Percentiles rank a stretch among this genome's conserved stretches.
These are phyloP conservation scores for Ictalurus furcatus DNA, from an alignment of 2,113 vertebrate genomes.

Conservation along the genomic window DNA sequence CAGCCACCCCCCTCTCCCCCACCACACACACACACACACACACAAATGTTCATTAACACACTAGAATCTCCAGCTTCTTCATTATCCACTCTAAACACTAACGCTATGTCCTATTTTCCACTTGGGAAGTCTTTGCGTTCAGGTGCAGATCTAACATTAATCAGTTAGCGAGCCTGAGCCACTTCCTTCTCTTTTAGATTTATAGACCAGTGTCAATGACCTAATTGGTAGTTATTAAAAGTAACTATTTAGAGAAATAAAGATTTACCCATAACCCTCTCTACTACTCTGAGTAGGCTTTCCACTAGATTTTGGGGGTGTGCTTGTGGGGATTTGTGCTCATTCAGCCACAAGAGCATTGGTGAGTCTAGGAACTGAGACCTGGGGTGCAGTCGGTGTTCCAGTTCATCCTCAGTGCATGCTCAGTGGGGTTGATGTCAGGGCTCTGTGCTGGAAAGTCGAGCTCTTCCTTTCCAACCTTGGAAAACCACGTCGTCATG, in stretches of 20 bases:
- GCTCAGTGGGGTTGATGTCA: no score
- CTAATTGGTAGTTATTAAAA: neutral
- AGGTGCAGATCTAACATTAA: neutral
- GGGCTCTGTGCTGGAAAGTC: no score
- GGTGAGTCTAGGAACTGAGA: no score
- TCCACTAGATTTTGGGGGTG: neutral
- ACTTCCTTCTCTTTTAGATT: neutral
- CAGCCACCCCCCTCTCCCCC: neutral
- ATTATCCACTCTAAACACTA: neutral
- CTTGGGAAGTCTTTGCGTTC: neutral
- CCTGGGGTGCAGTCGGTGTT: no score
- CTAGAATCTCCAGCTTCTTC: neutral
- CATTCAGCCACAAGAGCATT: no score
- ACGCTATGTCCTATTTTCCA: neutral
- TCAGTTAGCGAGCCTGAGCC: neutral
- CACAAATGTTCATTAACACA: neutral
- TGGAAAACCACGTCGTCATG: no score
- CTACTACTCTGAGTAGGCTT: neutral
- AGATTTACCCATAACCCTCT: neutral
- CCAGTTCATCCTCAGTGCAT: no score
- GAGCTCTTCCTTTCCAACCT: no score
- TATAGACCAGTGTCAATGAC: neutral
- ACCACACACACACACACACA: neutral
- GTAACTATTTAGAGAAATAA: neutral
- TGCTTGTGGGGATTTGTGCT: neutral